A percentile compares a stretch with the other conserved stretches of the same genome.
phyloP scores from a whole-genome alignment of 2,888 invertebrate species.

The Nysson spinosus region DNA sequence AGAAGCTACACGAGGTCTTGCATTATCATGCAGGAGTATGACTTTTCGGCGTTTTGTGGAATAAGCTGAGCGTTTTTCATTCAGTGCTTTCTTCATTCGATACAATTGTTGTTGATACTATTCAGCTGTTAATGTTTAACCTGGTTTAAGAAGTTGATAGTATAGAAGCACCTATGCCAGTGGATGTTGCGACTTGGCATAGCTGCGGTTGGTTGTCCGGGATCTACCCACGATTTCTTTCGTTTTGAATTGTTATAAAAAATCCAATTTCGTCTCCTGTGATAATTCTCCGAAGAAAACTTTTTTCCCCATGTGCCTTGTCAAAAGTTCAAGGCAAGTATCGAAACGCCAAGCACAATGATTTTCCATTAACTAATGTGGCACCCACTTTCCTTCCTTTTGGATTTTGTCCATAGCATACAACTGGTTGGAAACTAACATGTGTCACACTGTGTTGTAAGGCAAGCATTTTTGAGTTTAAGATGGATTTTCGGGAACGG shows the following conservation, averaged over 20 bases:
- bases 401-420: not conserved
- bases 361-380: not conserved
- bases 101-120: not conserved
- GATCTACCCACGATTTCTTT: not conserved
- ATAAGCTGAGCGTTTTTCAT: not conserved
- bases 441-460: not conserved
- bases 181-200: not conserved
- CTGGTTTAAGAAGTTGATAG: not conserved
- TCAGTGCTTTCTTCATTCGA: not conserved
- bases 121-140: not conserved
- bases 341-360: not conserved
- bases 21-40: not conserved
- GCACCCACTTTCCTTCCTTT: not conserved
- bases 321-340: not conserved
- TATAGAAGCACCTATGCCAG: not conserved
- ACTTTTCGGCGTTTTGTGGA: not conserved
- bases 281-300: not conserved
- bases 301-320: not conserved
- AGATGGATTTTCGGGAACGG: not conserved
- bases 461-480: not conserved
- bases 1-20: not conserved
- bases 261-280: not conserved
- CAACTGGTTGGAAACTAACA: not conserved
- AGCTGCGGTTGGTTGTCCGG: too few species aligned
- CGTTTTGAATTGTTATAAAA: not conserved